Conservation (phyloP, 2,888 invertebrate genomes). For the Brassicogethes aeneus region DNA sequence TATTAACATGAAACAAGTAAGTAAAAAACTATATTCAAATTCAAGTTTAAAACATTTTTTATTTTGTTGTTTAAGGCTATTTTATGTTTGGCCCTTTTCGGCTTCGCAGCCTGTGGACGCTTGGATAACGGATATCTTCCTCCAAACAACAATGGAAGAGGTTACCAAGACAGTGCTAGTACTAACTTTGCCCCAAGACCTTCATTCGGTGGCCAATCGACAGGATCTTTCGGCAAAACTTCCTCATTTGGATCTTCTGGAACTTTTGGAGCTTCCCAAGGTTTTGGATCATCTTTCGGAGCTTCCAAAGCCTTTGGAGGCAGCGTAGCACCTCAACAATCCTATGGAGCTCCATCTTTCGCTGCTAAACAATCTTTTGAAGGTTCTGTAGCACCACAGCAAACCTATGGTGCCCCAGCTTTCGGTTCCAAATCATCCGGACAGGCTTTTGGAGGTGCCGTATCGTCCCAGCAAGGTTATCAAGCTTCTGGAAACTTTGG, state of each 20-base stretch:
- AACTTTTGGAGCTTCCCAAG: neutral
- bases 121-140: constrained; percentile 17
- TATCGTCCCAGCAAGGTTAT: too few relatives aligned
- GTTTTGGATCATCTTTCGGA: neutral
- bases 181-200: neutral
- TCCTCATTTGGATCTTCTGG: neutral
- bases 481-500: too few relatives aligned
- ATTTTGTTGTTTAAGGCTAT: constrained; percentile 12
- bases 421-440: neutral
- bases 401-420: neutral
- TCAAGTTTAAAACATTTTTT: too few relatives aligned
- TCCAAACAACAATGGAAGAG: constrained; percentile 28
- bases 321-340: neutral
- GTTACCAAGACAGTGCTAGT: neutral
- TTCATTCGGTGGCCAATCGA: neutral
- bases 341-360: neutral
- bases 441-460: neutral
- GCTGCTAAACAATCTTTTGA: neutral
- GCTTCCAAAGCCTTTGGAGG: neutral
- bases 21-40: too few relatives aligned
- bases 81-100: constrained; percentile 15
- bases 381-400: neutral
- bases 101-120: constrained; percentile 16
- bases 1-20: constrained; percentile 11
- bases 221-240: neutral